Evolutionary conservation across 2,113 vertebrate species (phyloP).

Genomic region (Chionodraco myersi): DNA sequence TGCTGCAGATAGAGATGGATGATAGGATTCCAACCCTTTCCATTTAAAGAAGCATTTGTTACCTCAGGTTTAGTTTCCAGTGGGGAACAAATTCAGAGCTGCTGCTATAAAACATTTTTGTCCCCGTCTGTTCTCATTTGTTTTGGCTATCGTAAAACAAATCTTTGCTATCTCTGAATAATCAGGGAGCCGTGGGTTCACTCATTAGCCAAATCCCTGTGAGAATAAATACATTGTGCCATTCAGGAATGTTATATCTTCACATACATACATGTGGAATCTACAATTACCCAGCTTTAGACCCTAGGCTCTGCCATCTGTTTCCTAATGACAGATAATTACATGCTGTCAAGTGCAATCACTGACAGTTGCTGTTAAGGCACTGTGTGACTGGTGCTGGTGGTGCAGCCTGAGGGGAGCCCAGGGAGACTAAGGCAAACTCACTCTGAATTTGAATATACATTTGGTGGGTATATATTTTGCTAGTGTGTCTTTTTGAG

Average conservation of each 20-base stretch:
- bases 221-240: conserved; percentile 57
- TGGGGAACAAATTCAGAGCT: conserved; percentile 45
- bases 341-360: conserved; percentile 93
- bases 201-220: conserved; percentile 58
- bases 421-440: conserved; percentile 5
- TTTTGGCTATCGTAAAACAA: conserved; percentile 33
- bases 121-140: conserved; percentile 47
- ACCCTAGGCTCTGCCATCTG: conserved; percentile 90
- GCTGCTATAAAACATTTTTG: conserved; percentile 46
- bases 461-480: neutral
- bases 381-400: conserved; percentile 60
- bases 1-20: conserved; percentile 71
- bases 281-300: conserved; percentile 69
- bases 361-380: conserved; percentile 87
- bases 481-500: neutral
- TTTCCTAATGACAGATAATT: conserved; percentile 96
- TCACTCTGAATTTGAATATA: conserved; percentile 19
- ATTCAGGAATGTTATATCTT: conserved; percentile 54
- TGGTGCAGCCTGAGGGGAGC: conserved; percentile 24
- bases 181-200: conserved; percentile 15
- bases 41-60: conserved; percentile 72
- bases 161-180: conserved; percentile 15
- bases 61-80: conserved; percentile 62
- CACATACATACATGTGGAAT: conserved; percentile 54
- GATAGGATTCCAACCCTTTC: conserved; percentile 63